Conservation (phyloP, 1,140 invertebrate species). For the Ips typographus region DNA sequence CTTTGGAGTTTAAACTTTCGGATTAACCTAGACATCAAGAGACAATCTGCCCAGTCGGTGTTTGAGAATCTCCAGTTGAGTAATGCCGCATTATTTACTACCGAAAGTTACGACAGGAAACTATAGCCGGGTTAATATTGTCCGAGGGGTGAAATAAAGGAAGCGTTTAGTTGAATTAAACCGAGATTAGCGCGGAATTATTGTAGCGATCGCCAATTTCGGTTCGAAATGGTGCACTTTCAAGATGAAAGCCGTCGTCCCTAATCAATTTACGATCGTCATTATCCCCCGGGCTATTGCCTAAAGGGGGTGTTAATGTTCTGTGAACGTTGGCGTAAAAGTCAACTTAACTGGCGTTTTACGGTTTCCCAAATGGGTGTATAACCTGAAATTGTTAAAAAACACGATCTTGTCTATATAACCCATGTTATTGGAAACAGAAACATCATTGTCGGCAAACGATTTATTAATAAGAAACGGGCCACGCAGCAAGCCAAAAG, state of each 20-base stretch:
- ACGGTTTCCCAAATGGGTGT: no score
- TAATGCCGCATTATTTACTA: no score
- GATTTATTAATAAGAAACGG: no score
- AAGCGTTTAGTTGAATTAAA: constrained; percentile 26
- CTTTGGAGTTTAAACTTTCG: constrained; percentile 18
- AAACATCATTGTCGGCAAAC: no score
- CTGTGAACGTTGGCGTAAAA: constrained; percentile 15
- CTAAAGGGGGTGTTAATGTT: constrained; percentile 13
- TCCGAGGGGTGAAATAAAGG: constrained; percentile 11
- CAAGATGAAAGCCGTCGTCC: constrained; percentile 25
- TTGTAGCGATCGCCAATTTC: constrained; percentile 27
- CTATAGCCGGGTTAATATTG: neutral
- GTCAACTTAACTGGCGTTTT: constrained; percentile 2
- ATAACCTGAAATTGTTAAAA: no score
- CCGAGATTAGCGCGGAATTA: constrained; percentile 24
- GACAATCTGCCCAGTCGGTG: neutral
- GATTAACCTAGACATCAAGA: constrained; percentile 7
- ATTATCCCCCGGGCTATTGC: constrained; percentile 13
- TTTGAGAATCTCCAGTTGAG: neutral
- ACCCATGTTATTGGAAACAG: no score
- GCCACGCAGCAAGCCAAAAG: no score
- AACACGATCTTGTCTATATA: no score
- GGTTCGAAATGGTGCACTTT: constrained; percentile 17
- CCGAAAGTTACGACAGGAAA: no score
- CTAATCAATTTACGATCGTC: constrained; percentile 29